Evolutionary conservation across 2,113 vertebrate genomes (phyloP), one percentile per base, ranked within the genome.

Genomic region (Ctenodactylus gundi): DNA sequence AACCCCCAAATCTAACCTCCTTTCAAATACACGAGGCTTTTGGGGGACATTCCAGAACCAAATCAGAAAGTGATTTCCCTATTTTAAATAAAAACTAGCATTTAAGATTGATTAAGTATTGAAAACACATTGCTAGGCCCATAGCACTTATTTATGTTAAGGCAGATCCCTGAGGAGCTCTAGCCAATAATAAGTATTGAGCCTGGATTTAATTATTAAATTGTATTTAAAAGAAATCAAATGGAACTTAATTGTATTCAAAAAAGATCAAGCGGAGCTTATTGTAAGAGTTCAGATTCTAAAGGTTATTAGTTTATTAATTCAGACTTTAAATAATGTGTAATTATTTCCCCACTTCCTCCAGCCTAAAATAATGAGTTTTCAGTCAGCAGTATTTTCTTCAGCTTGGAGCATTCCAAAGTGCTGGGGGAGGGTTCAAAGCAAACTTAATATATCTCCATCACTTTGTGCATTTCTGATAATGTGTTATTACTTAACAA

Each of bases 211-310:
- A n/a, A 49, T 67, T 86, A 55, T 89, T 95, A 68, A n/a, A 70
- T 84, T 81, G 2, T 62, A 86, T 89, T 94, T 94, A 39, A 89
- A 91, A 78, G 34, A 68, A 95, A 85, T 58, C 12, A 75, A 76
- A 51, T 14, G 15, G 21, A 70, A 76, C 11, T 73, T n/a, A n/a
- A 70, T 84, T 81, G 2, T 62, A 86, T 89, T 94, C 93, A 39
- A 89, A 91, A 78, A 27, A 68, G 95, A 85, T 58, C 12, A 75
- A 76, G 44, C 11, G 15, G 21, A 70, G 72, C 11, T 73, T 70
- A 67, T 53, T 75, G 15, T 8, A 75, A 58, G 23, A 49, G 13
- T 44, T 83, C n/a, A 90, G 58, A 84, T 90, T 86, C 65, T 90
- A 93, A 93, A 55, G 31, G 39, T 51, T 82, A 13, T 68, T 34